Conservation (phyloP, 2,797 vertebrate genomes). For the Dromococcyx pavoninus region DNA sequence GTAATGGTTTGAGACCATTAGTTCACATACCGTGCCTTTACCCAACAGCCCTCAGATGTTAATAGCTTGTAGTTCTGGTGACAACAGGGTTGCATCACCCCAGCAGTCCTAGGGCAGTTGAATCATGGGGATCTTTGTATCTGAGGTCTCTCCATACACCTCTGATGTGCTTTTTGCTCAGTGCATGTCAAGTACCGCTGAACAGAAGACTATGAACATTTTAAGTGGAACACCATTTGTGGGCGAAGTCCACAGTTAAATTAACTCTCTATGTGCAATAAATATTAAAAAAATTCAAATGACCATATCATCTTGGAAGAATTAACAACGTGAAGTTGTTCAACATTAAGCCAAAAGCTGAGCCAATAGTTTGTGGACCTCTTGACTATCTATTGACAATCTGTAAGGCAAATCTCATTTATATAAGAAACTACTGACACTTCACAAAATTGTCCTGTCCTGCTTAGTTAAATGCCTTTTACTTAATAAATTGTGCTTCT, state of each 20-base stretch:
- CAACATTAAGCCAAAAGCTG: background rate
- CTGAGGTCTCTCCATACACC: background rate
- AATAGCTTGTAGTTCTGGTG: background rate
- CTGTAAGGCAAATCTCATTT: background rate
- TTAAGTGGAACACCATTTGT: background rate
- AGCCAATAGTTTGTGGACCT: background rate
- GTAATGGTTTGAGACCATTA: slow-evolving; percentile 49
- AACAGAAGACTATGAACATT: background rate
- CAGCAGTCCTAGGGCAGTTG: accelerated
- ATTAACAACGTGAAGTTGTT: background rate
- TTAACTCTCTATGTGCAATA: background rate
- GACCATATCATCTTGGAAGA: background rate
- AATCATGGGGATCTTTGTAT: background rate
- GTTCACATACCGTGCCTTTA: background rate
- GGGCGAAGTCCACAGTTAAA: background rate
- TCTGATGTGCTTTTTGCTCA: background rate
- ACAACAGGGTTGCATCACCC: background rate
- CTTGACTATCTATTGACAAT: background rate
- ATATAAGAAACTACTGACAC: background rate
- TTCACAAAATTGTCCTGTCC: background rate
- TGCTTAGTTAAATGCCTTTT: background rate
- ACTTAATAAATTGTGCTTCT: background rate
- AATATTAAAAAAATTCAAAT: background rate
- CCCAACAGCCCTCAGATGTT: background rate
- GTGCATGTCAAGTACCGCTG: accelerated